Evolutionary conservation across 2,888 invertebrate species (phyloP), one percentile per base, ranked within the genome.

Genomic region (Nemapogon koenigi): DNA sequence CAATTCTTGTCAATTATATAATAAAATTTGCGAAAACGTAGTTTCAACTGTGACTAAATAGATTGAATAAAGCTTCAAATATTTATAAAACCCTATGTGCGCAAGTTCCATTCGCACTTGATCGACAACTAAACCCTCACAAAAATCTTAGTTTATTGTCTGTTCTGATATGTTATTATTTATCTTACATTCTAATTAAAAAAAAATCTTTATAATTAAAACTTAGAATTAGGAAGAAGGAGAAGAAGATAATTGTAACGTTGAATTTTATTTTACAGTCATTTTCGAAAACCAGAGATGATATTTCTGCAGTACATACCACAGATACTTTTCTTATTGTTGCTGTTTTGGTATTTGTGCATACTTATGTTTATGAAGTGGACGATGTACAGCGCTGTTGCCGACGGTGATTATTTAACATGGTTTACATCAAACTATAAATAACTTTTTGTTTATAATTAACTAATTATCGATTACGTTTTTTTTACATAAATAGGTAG

Each of bases 351-450:
- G 58, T 89, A 90, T 53, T 57, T 81, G 28, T 83, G 85, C 45
- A 62, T 85, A 17, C 63, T 88, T 49, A 84, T 89, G 66, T 81
- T 89, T 50, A 79, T 82, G 68, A 90, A 90, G 58, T 90, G 89
- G 89, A 59, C 82, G 1, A 70, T 73, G 55, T 87, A 81, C 49
- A 73, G 75, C 1, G 75, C 81, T 14, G 42, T 51, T 6, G 51
- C 70, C 30, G 50, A 46, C 46, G 76, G 78, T 76, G 48, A 51
- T 43, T 35, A 14, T 16, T 47, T 28, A n/a, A n/a, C n/a, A n/a
- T n/a, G n/a, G n/a, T 28, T 11, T 11, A 22, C 11, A 28, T 7
- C 13, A 28, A n/a, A 7, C 6, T n/a, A 28, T n/a, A 28, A 28
- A 11, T 28, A 28, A 6, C 4, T 31, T 15, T 33, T 33, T 18